Evolutionary conservation across 2,888 invertebrate genomes (phyloP), one percentile per base, ranked within the genome.

Genomic region (Eustalomyia histrio): DNA sequence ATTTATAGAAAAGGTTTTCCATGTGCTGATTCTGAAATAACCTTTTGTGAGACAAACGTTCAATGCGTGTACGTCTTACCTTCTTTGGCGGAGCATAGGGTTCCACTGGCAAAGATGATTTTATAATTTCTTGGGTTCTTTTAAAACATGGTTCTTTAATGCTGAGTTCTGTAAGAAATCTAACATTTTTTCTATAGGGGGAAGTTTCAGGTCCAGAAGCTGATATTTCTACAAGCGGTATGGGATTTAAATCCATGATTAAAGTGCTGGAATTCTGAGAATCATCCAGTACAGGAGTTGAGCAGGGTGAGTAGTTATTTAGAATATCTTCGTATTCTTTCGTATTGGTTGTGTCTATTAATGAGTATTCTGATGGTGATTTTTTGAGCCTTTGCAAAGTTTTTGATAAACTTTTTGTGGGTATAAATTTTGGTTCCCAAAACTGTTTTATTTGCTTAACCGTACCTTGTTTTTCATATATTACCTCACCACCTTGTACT

Each of bases 51-150:
- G 85, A 85, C n/a, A 79, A 68, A 24, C 86, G 85, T 69, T 89
- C 89, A 50, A 85, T 83, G 0, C 85, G 86, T 0, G 88, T 89
- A 33, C 89, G 87, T 3, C 90, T 84, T 21, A 89, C 89, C 68
- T 90, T 89, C 73, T 86, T 87, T 12, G 89, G 88, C 10, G 88
- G 90, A 0, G 88, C 89, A 83, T 86, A 88, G 0, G 87, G 85
- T 39, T 90, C 90, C 0, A 86, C 87, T 24, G 86, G 83, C 68
- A 87, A 24, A 0, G 83, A 71, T 8, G 80, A 79, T 6, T 87
- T 84, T 50, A 86, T 84, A 73, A 86, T 79, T 43, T 86, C 71
- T 58, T 86, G 74, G 64, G 84, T 86, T 29, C 88, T 84, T 21
- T 88, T 88, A 16, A 83, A 83, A 0, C 86, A 43, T 0, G 76